Percentiles rank a stretch among this genome's conserved stretches.
phyloP scores from a whole-genome alignment of 2,113 vertebrate species.

The Bubo blakistoni region DNA sequence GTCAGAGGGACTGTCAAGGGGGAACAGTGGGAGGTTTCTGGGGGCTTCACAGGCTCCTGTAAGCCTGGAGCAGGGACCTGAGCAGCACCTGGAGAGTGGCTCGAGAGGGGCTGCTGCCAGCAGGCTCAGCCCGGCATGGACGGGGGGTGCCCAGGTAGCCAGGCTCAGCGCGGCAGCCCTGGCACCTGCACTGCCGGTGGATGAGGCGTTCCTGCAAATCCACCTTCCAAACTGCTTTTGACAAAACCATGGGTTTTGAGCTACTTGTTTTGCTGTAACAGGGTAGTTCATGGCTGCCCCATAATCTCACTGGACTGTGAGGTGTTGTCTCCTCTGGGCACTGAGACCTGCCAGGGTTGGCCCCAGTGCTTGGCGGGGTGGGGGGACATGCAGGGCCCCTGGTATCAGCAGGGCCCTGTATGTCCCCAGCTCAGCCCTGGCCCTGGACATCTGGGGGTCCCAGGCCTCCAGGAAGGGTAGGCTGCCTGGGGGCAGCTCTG shows the following conservation, averaged over 20 bases:
- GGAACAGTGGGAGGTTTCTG: neutral
- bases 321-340: neutral
- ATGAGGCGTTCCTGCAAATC: neutral
- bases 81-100: neutral
- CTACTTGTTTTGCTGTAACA: neutral
- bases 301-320: rapidly evolving
- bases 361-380: rapidly evolving
- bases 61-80: neutral
- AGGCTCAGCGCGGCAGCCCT: neutral
- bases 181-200: neutral
- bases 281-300: neutral
- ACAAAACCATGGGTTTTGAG: neutral
- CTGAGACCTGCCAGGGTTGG: neutral
- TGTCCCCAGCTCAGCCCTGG: neutral
- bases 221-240: neutral
- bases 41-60: neutral
- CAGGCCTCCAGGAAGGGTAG: neutral
- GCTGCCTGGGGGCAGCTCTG: neutral
- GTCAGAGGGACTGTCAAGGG: neutral
- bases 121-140: neutral
- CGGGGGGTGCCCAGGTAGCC: rapidly evolving
- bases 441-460: neutral
- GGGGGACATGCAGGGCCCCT: neutral
- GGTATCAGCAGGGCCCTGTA: neutral
- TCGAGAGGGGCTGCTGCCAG: neutral